A percentile compares a stretch with the other conserved stretches of the same genome.
phyloP scores from a whole-genome alignment of 2,113 vertebrate species.

The Azemiops feae region DNA sequence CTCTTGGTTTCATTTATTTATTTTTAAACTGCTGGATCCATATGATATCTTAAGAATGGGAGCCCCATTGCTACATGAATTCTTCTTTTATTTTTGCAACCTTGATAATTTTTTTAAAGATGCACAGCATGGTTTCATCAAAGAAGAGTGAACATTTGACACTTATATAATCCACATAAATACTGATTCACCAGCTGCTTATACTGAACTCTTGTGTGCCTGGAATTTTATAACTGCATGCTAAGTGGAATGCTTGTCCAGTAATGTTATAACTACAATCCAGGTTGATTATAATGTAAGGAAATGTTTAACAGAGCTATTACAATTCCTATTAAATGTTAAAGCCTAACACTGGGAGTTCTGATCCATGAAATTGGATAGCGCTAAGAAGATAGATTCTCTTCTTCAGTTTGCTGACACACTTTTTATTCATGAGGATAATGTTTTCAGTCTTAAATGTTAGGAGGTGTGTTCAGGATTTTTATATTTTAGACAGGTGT shows the following conservation, averaged over 20 bases:
- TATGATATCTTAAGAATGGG: not conserved
- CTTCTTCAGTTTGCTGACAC: not conserved
- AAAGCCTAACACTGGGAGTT: not conserved
- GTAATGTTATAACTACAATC: conserved; percentile 4
- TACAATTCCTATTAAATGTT: conserved; percentile 21
- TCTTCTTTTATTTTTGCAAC: not conserved
- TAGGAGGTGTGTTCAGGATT: not conserved
- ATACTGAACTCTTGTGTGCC: not conserved
- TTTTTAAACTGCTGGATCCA: not conserved
- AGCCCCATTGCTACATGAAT: not conserved
- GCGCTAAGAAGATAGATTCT: not conserved
- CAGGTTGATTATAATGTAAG: conserved; percentile 6
- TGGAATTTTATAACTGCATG: not conserved
- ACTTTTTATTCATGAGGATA: not conserved
- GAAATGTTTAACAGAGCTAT: conserved; percentile 20
- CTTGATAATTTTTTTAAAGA: not conserved
- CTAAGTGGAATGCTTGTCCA: not conserved
- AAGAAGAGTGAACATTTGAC: not conserved
- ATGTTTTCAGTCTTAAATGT: not conserved
- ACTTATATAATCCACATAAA: not conserved
- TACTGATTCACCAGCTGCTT: not conserved
- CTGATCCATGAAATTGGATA: conserved; percentile 16
- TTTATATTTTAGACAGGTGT: not conserved
- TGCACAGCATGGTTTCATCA: not conserved
- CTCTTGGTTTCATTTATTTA: not conserved